These are phyloP conservation scores for Brachionus plicatilis DNA, from an alignment of 1,140 invertebrate genomes.

Conservation along the genomic window DNA sequence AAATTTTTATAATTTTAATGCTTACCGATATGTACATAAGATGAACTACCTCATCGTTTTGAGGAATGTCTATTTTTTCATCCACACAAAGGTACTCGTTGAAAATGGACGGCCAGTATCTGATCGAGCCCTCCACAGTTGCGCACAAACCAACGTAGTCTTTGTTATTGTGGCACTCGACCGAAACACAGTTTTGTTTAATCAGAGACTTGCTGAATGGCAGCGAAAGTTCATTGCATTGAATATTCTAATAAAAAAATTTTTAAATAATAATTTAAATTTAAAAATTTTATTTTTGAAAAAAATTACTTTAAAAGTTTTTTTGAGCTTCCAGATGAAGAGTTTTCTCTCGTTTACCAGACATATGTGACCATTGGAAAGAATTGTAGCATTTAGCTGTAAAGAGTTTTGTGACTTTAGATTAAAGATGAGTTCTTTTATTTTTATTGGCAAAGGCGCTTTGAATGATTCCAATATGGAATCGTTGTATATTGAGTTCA, in stretches of 20 bases:
- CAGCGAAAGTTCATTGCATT: constrained; percentile 23
- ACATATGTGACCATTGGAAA: constrained; percentile 27
- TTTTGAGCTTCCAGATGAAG: constrained; percentile 38
- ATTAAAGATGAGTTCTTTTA: constrained; percentile 34
- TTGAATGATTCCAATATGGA: constrained; percentile 30
- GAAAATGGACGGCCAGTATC: constrained; percentile 38
- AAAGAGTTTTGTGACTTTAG: constrained; percentile 7
- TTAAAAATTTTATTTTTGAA: not conserved
- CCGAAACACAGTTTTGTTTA: constrained; percentile 28
- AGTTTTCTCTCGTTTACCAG: constrained; percentile 20
- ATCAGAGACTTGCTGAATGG: constrained; percentile 19
- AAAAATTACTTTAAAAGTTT: constrained; percentile 36
- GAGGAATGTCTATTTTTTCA: constrained; percentile 9
- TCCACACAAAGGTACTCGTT: constrained; percentile 37
- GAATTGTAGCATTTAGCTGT: constrained; percentile 10
- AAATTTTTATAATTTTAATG: not conserved
- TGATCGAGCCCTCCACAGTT: constrained; percentile 15
- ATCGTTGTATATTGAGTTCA: constrained; percentile 33
- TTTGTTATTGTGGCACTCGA: constrained; percentile 37
- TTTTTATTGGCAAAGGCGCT: constrained; percentile 23
- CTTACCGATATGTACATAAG: constrained; percentile 1
- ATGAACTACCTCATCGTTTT: not conserved
- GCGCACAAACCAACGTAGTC: constrained; percentile 32
- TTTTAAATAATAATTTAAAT: not conserved
- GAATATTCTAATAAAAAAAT: not conserved